Evolutionary conservation across 1,140 invertebrate species (phyloP).

Genomic region (Polypedilum vanderplanki): DNA sequence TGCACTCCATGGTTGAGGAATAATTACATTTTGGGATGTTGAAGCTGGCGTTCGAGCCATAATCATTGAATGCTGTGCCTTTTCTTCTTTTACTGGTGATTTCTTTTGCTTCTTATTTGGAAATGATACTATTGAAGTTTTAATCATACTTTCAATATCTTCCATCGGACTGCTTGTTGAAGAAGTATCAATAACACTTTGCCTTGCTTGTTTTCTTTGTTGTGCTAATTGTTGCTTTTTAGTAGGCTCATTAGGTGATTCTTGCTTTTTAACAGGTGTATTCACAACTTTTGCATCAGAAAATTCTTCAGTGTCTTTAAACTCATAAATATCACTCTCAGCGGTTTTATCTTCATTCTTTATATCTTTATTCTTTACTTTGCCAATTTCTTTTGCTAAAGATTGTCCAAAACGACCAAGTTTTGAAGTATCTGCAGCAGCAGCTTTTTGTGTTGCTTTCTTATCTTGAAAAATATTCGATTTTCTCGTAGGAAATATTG

Average conservation of each 20-base stretch:
- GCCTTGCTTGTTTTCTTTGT: not conserved
- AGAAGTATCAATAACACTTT: not conserved
- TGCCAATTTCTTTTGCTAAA: slow-evolving; percentile 37
- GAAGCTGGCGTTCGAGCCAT: not conserved
- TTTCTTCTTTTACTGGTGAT: slow-evolving; percentile 39
- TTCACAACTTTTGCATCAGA: slow-evolving; percentile 52
- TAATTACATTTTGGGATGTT: not conserved
- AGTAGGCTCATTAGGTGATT: not conserved
- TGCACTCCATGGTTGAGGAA: not conserved
- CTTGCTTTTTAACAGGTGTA: slow-evolving; percentile 37
- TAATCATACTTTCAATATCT: slow-evolving; percentile 30
- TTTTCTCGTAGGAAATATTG: not conserved
- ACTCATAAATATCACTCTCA: slow-evolving; percentile 68
- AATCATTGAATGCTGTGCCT: not conserved
- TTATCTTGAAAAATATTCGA: not conserved
- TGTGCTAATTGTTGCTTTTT: not conserved
- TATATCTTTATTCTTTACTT: slow-evolving; percentile 35
- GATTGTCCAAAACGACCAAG: not conserved
- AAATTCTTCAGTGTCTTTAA: slow-evolving; percentile 81
- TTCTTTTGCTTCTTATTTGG: slow-evolving; percentile 38
- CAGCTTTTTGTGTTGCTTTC: slow-evolving; percentile 2
- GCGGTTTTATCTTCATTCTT: slow-evolving; percentile 45
- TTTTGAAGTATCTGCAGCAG: not conserved
- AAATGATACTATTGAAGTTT: not conserved
- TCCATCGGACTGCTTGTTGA: not conserved